A percentile compares a stretch with the other conserved stretches of the same genome.
Conservation (phyloP, 2,888 invertebrate species). For the Phorcus lineatus region DNA sequence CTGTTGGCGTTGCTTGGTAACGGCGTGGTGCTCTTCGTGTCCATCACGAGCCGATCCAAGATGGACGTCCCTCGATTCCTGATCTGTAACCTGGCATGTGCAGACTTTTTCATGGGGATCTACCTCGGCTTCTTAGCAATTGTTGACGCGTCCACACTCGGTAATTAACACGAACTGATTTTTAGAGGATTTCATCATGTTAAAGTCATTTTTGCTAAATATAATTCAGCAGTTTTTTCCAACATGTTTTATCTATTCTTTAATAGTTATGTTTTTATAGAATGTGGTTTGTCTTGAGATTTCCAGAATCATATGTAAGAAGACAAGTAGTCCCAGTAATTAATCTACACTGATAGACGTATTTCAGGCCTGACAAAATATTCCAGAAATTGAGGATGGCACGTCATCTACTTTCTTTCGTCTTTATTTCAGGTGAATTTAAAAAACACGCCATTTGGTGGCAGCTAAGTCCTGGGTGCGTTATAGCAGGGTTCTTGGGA, state of each 20-base stretch:
- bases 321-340: too few relatives aligned
- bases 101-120: slow-evolving; percentile 97
- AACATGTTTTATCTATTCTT: too few relatives aligned
- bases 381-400: too few relatives aligned
- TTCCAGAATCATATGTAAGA: too few relatives aligned
- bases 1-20: slow-evolving; percentile 96
- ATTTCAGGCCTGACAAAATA: too few relatives aligned
- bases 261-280: too few relatives aligned
- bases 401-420: too few relatives aligned
- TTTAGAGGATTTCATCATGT: too few relatives aligned
- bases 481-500: slow-evolving; percentile 94
- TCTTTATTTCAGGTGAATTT: slow-evolving; percentile 84
- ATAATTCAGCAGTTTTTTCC: too few relatives aligned
- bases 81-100: slow-evolving; percentile 96
- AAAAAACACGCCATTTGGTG: slow-evolving; percentile 96
- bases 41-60: slow-evolving; percentile 92
- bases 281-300: too few relatives aligned
- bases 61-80: slow-evolving; percentile 97
- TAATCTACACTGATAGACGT: too few relatives aligned
- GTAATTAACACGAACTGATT: slow-evolving; percentile 43
- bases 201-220: too few relatives aligned
- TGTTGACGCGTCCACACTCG: slow-evolving; percentile 95
- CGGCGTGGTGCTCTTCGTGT: slow-evolving; percentile 94
- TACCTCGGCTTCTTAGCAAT: slow-evolving; percentile 95
- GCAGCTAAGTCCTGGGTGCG: slow-evolving; percentile 96